Evolutionary conservation across 2,113 vertebrate species (phyloP), one percentile per base, ranked within the genome.

Genomic region (Varanus salvator): DNA sequence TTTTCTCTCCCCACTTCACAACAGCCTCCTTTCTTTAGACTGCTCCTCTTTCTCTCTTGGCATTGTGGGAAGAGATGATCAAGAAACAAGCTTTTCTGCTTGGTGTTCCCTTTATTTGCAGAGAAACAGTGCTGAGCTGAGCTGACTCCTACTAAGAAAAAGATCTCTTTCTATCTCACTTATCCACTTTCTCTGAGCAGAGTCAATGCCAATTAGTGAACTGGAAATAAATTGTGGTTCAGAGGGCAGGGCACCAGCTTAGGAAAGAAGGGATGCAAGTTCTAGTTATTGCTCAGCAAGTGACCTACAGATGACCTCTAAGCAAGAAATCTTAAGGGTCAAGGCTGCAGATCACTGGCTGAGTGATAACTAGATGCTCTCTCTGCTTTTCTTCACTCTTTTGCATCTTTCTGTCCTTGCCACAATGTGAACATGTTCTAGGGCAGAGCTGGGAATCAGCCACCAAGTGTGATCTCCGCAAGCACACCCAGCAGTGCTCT

Each of bases 161-260:
- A 84, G 29, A 68, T 78, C 60, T 77, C 31, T 84, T 64, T 50
- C 75, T 80, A 8, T 50, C 44, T 87, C 38, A 34, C 64, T 83
- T 38, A 19, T 64, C 15, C 57, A 44, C 8, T 19, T 23, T 77
- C 60, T 38, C 82, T 85, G 82, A 23, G 57, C 71, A 54, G 72
- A 84, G 72, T 85, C 74, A 69, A 34, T 85, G 82, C 88, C 88
- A 85, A 89, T 89, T 89, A 89, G 74, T 50, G 88, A 85, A 85
- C 60, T 69, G 88, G 88, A 85, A 89, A 85, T 27, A 77, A 74
- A 89, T 52, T 29, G 44, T 48, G 15, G 74, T 89, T 89, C 82
- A 85, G 82, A 85, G 82, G 88, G 82, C 88, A 89, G 38, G 27
- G 82, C 44, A 68, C 60, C 48, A 85, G 60, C 72, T 77, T 69